These are phyloP conservation scores for Pedionomus torquatus DNA, from an alignment of 2,113 vertebrate species.

Conservation along the genomic window DNA sequence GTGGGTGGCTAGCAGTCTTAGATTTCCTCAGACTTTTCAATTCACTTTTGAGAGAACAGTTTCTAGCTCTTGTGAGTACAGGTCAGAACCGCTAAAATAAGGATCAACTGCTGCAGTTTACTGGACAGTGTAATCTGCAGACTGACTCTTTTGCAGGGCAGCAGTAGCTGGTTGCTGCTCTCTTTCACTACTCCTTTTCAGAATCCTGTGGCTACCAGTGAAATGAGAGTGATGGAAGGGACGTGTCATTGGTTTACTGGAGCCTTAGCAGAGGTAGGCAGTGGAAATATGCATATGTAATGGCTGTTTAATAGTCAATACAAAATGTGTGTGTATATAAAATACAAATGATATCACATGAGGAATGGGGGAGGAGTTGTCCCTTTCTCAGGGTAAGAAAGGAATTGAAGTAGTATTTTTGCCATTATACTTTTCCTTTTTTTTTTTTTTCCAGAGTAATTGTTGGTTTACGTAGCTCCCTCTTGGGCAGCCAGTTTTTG, in stretches of 20 bases:
- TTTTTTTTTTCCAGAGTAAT: background rate
- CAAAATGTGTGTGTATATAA: background rate
- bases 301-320: background rate
- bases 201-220: background rate
- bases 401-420: background rate
- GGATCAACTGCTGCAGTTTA: background rate
- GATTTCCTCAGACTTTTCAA: background rate
- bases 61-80: background rate
- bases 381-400: background rate
- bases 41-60: background rate
- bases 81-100: background rate
- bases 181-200: background rate
- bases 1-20: background rate
- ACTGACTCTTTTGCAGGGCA: accelerated
- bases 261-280: background rate
- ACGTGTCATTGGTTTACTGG: accelerated
- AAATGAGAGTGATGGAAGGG: background rate
- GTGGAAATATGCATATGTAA: background rate
- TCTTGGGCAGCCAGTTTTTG: background rate
- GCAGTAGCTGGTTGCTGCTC: accelerated
- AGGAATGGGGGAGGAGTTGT: background rate
- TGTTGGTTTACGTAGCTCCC: background rate
- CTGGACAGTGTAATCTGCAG: no score
- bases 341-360: background rate
- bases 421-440: accelerated